A percentile compares a stretch with the other conserved stretches of the same genome.
Evolutionary conservation across 2,113 vertebrate genomes (phyloP).

Genomic region (Ceyx melanurus): DNA sequence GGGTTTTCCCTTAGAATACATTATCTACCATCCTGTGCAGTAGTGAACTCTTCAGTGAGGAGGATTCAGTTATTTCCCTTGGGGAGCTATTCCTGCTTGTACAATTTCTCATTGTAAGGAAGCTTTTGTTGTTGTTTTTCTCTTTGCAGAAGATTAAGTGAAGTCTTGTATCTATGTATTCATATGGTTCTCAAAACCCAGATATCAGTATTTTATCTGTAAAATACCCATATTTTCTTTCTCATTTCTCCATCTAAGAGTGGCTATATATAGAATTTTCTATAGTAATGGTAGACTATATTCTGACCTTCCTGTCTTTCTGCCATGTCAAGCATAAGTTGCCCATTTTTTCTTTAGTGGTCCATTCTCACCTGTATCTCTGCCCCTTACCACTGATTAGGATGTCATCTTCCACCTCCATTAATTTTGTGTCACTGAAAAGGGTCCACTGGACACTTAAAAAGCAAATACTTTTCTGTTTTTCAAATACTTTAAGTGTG

Average conservation of each 20-base stretch:
- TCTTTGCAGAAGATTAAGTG: constrained; percentile 7
- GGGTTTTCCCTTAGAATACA: constrained; percentile 46
- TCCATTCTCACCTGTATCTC: accelerated
- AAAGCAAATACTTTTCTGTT: neutral
- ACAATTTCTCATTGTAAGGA: constrained; percentile 22
- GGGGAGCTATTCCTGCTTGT: constrained; percentile 20
- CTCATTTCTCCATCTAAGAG: neutral
- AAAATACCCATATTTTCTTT: neutral
- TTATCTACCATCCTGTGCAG: constrained; percentile 35
- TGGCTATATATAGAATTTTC: neutral
- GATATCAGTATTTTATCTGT: neutral
- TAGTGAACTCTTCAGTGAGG: constrained; percentile 28
- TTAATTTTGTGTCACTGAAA: neutral
- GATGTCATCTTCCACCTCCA: neutral
- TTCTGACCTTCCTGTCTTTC: neutral
- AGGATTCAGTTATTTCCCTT: constrained; percentile 50
- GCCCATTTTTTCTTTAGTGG: neutral
- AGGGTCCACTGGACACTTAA: neutral
- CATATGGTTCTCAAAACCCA: neutral
- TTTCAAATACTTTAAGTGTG: neutral
- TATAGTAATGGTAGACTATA: neutral
- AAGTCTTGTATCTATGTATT: constrained; percentile 15
- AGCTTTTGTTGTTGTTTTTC: constrained; percentile 40
- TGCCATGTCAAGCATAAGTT: neutral
- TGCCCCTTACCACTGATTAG: neutral